Percentiles rank a stretch among this genome's conserved stretches.
These are phyloP conservation scores for Drosophila conformis DNA, from an alignment of 2,888 invertebrate genomes.

Conservation along the genomic window DNA sequence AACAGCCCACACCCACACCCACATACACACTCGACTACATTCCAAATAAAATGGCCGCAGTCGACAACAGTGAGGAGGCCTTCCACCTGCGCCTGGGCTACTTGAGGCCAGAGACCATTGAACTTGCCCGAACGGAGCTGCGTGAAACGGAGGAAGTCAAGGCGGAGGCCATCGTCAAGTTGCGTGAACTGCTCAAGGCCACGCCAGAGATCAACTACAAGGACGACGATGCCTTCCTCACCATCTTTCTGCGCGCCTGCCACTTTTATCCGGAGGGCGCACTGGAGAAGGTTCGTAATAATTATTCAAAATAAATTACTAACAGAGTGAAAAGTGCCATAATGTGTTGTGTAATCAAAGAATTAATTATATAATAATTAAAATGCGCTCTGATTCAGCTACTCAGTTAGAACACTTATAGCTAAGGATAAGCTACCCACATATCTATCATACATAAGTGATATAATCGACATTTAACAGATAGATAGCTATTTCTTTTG, in stretches of 20 bases:
- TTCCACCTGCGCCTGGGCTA: constrained; percentile 88
- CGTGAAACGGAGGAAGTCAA: constrained; percentile 90
- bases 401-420: background rate
- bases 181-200: constrained; percentile 89
- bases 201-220: constrained; percentile 88
- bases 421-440: background rate
- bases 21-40: constrained; percentile 24
- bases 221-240: constrained; percentile 91
- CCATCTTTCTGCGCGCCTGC: constrained; percentile 92
- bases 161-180: constrained; percentile 87
- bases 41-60: constrained; percentile 65
- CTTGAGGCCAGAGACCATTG: constrained; percentile 87
- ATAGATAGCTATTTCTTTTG: background rate
- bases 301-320: background rate
- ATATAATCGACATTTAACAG: background rate
- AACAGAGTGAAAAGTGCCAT: background rate
- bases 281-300: constrained; percentile 87
- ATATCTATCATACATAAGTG: background rate
- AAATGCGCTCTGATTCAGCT: background rate
- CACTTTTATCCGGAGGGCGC: constrained; percentile 94
- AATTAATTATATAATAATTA: background rate
- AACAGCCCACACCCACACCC: constrained; percentile 13
- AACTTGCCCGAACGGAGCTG: constrained; percentile 88
- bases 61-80: constrained; percentile 83
- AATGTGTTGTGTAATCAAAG: background rate